Evolutionary conservation across 2,113 vertebrate species (phyloP).

Genomic region (Anoplopoma fimbria): DNA sequence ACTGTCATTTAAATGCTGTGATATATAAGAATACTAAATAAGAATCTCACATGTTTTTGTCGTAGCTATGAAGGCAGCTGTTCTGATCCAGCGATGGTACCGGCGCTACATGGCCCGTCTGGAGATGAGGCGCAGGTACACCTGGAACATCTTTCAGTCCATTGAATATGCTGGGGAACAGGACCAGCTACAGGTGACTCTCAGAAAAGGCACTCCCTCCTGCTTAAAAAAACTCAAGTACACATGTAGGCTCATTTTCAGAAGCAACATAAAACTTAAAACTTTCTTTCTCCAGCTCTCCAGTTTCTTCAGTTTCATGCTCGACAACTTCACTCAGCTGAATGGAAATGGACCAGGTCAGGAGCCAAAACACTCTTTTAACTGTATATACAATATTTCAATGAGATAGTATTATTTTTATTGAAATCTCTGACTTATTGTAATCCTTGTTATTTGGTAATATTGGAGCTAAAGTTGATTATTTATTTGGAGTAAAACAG

Average conservation of each 20-base stretch:
- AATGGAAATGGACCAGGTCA: constrained; percentile 86
- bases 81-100: constrained; percentile 97
- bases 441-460: neutral
- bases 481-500: neutral
- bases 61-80: constrained; percentile 89
- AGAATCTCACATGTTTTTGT: neutral
- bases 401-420: neutral
- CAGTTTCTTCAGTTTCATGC: constrained; percentile 95
- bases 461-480: neutral
- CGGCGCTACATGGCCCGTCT: constrained; percentile 89
- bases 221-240: too few species aligned
- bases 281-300: constrained; percentile 85
- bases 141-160: constrained; percentile 94
- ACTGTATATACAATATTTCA: too few species aligned
- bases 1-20: neutral
- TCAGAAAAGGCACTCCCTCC: neutral
- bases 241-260: neutral
- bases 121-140: constrained; percentile 89
- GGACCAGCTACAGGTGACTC: constrained; percentile 92
- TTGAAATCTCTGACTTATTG: neutral
- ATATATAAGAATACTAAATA: neutral
- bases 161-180: constrained; percentile 96
- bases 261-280: neutral
- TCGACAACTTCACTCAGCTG: constrained; percentile 88
- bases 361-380: neutral